A percentile compares a stretch with the other conserved stretches of the same genome.
Conservation (phyloP, 1,140 invertebrate genomes). For the Bacillus rossius region DNA sequence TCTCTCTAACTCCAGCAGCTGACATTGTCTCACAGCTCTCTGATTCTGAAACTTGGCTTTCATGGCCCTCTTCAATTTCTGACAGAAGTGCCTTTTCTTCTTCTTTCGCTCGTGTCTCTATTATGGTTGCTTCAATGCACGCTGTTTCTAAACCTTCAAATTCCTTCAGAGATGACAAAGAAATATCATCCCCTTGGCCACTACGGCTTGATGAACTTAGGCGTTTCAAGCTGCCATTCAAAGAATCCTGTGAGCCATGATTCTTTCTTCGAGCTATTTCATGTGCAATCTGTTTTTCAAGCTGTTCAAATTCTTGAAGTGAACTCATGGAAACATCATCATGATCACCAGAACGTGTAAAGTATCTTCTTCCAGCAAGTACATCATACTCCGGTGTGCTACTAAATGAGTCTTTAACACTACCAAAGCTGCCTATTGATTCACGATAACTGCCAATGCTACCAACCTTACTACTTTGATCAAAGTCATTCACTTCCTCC, state of each 20-base stretch:
- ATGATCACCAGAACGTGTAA: conserved; percentile 72
- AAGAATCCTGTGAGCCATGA: conserved; percentile 65
- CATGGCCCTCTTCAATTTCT: conserved; percentile 62
- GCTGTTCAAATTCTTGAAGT: conserved; percentile 88
- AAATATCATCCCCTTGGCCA: conserved; percentile 81
- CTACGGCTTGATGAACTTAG: conserved; percentile 53
- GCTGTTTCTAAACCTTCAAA: conserved; percentile 90
- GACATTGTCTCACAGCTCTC: conserved; percentile 65
- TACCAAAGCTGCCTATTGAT: conserved; percentile 69
- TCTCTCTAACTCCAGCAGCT: conserved; percentile 32
- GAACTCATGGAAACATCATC: conserved; percentile 89
- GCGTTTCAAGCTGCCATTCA: conserved; percentile 60
- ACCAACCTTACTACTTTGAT: conserved; percentile 69
- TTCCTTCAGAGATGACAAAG: conserved; percentile 88
- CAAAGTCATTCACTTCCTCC: conserved; percentile 78
- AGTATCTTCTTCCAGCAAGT: conserved; percentile 68
- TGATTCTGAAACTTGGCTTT: conserved; percentile 55
- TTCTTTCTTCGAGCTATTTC: conserved; percentile 53
- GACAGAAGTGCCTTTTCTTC: conserved; percentile 75
- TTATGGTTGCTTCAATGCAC: conserved; percentile 73
- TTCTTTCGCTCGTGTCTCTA: conserved; percentile 76
- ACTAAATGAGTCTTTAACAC: conserved; percentile 67
- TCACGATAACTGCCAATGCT: conserved; percentile 76
- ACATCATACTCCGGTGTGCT: conserved; percentile 84
- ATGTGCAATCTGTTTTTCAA: conserved; percentile 72